Evolutionary conservation across 2,888 invertebrate genomes (phyloP).

Genomic region (Dorcus parallelipipedus): DNA sequence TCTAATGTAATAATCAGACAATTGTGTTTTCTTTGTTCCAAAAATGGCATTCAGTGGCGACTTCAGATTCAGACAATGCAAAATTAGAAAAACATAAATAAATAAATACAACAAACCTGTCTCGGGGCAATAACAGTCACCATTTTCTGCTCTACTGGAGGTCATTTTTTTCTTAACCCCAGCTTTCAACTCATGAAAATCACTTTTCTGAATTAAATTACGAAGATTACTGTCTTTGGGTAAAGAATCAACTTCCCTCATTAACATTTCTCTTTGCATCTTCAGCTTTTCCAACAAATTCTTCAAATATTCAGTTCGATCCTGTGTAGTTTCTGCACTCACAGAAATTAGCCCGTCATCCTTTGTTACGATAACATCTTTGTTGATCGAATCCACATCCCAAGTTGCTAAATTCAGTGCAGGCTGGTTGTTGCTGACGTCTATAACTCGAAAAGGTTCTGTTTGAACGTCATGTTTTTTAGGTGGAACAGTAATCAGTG

Average conservation of each 20-base stretch:
- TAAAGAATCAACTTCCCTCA: constrained; percentile 39
- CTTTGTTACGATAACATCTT: constrained; percentile 12
- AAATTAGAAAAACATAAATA: neutral
- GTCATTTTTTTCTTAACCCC: neutral
- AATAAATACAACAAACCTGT: constrained; percentile 2
- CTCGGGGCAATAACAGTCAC: neutral
- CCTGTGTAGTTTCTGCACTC: constrained; percentile 15
- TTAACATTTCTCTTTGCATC: constrained; percentile 42
- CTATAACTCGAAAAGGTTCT: constrained; percentile 20
- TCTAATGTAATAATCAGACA: no score
- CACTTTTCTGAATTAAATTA: constrained; percentile 19
- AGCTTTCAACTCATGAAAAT: neutral
- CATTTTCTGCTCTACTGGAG: neutral
- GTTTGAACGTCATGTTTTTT: constrained; percentile 24
- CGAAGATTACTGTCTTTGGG: constrained; percentile 37
- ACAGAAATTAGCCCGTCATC: constrained; percentile 14
- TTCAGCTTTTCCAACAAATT: constrained; percentile 42
- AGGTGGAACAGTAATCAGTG: constrained; percentile 38
- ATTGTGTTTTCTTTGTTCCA: no score
- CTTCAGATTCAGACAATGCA: no score
- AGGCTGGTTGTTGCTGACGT: constrained; percentile 15
- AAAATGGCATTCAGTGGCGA: no score
- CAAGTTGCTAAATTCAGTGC: constrained; percentile 25
- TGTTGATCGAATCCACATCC: constrained; percentile 17
- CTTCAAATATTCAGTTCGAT: constrained; percentile 35